Conservation (phyloP, 2,888 invertebrate genomes). For the Tetranychus piercei region DNA sequence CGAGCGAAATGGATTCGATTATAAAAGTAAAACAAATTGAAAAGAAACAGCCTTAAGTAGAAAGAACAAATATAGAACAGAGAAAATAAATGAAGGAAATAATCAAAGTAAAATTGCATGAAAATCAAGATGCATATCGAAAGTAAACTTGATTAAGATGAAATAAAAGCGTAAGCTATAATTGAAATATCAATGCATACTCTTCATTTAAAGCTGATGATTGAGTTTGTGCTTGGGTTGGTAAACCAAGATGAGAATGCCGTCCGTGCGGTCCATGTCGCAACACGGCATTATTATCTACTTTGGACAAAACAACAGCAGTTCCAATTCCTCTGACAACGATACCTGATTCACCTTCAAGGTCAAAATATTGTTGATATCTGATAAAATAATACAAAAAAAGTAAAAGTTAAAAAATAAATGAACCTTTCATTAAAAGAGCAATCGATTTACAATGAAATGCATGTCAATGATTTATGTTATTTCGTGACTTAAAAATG, state of each 20-base stretch:
- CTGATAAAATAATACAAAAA: constrained; percentile 32
- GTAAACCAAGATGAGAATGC: not conserved
- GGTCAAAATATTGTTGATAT: constrained; percentile 79
- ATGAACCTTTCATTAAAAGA: not conserved
- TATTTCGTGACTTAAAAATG: too few relatives aligned
- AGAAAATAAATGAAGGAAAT: not conserved
- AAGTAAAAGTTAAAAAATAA: constrained; percentile 14
- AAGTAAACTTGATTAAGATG: not conserved
- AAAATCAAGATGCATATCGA: not conserved
- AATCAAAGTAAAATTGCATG: not conserved
- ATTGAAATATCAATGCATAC: not conserved
- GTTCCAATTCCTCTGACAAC: constrained; percentile 88
- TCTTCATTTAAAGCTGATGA: not conserved
- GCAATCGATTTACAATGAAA: not conserved
- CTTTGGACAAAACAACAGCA: constrained; percentile 47
- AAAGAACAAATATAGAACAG: not conserved
- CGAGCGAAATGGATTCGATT: not conserved
- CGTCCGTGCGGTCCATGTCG: not conserved
- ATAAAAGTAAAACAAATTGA: not conserved
- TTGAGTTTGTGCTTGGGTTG: not conserved
- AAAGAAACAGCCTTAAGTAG: not conserved
- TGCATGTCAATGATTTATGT: too few relatives aligned
- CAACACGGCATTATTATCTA: not conserved
- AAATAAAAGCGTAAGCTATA: not conserved
- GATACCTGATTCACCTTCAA: constrained; percentile 91